A percentile compares a stretch with the other conserved stretches of the same genome.
Conservation (phyloP, 2,797 vertebrate genomes). For the Acanthornis magna region DNA sequence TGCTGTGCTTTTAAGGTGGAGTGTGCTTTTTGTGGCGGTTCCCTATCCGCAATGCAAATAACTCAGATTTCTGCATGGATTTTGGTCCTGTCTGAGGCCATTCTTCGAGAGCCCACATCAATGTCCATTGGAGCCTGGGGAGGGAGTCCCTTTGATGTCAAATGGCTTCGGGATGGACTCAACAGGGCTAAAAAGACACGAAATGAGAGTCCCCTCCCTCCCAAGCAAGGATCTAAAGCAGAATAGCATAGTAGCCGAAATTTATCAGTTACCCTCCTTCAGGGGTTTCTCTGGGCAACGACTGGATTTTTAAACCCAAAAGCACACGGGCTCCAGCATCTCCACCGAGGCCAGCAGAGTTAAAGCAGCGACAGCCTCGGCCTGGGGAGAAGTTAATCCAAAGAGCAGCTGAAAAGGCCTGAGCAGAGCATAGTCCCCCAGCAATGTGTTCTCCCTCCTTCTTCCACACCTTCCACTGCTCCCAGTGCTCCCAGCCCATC, state of each 20-base stretch:
- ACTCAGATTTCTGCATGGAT: background rate
- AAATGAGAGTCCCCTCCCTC: background rate
- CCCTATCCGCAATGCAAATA: background rate
- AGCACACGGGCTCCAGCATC: background rate
- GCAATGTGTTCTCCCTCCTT: accelerated
- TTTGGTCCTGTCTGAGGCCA: background rate
- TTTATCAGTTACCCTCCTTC: background rate
- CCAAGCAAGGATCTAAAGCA: background rate
- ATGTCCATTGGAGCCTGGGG: background rate
- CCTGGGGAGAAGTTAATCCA: background rate
- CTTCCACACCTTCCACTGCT: accelerated
- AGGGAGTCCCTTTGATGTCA: background rate
- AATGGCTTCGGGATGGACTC: background rate
- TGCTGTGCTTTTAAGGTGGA: background rate
- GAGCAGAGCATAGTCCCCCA: background rate
- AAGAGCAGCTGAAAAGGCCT: background rate
- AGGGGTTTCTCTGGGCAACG: background rate
- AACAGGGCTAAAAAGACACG: background rate
- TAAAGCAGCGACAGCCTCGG: background rate
- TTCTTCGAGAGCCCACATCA: background rate
- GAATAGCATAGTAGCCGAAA: background rate
- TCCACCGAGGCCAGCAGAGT: background rate
- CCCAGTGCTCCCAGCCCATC: accelerated
- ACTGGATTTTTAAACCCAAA: background rate
- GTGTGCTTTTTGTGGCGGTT: background rate